These are phyloP conservation scores for Macrotrachela quadricornifera DNA, from an alignment of 1,140 invertebrate genomes.

Conservation along the genomic window DNA sequence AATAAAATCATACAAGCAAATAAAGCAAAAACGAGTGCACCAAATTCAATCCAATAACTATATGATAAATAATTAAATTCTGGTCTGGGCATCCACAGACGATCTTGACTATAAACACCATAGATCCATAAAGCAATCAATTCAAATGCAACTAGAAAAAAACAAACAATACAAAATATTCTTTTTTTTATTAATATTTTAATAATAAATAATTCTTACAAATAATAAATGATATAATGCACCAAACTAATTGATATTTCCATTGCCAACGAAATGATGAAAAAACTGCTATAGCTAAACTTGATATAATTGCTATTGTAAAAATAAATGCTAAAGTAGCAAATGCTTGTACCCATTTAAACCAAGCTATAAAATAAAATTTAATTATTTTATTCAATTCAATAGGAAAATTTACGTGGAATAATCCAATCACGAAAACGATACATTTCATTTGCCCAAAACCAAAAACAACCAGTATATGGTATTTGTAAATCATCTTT, in stretches of 20 bases:
- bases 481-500: conserved; percentile 9
- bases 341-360: no score
- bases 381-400: no score
- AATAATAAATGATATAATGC: no score
- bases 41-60: conserved; percentile 1
- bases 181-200: no score
- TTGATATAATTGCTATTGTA: no score
- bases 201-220: no score
- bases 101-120: conserved; percentile 4
- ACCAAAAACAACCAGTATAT: conserved; percentile 7
- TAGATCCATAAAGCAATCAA: conserved; percentile 3
- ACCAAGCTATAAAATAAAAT: no score
- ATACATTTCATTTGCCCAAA: conserved; percentile 6
- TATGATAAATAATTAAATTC: conserved; percentile 9
- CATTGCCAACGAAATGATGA: no score
- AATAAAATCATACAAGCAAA: conserved; percentile 2
- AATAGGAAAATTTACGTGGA: not conserved
- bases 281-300: no score
- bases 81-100: conserved; percentile 9
- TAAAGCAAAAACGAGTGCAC: not conserved
- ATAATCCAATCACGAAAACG: conserved; percentile 7
- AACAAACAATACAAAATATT: no score
- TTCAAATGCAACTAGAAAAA: not conserved
- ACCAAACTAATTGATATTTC: no score
- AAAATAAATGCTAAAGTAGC: no score